These are phyloP conservation scores for Ammodramus savannarum DNA, from an alignment of 2,113 vertebrate genomes.

Conservation along the genomic window DNA sequence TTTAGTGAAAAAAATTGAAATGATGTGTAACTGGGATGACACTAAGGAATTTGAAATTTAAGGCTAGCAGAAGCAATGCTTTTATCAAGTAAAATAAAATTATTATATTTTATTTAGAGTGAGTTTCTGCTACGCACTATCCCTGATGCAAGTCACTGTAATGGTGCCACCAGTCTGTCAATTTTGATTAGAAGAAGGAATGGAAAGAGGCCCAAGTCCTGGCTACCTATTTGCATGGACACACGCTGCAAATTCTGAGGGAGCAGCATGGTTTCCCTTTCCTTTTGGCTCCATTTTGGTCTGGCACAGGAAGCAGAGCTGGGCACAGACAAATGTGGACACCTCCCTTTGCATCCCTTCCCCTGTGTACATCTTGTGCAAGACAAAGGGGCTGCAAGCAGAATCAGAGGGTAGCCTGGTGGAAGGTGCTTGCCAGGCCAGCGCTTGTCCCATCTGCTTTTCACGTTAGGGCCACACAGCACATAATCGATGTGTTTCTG, in stretches of 20 bases:
- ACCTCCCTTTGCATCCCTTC: neutral
- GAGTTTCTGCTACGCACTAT: neutral
- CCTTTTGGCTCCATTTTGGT: neutral
- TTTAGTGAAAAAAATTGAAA: conserved; percentile 47
- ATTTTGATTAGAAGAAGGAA: neutral
- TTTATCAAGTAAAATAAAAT: conserved; percentile 33
- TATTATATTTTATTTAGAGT: conserved; percentile 8
- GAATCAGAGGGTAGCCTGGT: neutral
- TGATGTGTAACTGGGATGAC: neutral
- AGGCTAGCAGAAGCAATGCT: conserved; percentile 34
- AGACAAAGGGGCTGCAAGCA: neutral
- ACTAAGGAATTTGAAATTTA: conserved; percentile 37
- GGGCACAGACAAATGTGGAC: neutral
- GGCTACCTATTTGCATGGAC: neutral
- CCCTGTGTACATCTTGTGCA: fast-evolving
- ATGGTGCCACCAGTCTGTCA: neutral
- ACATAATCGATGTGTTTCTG: fast-evolving
- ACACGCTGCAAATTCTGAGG: neutral
- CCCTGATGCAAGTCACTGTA: neutral
- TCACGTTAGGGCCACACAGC: neutral
- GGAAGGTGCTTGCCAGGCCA: neutral
- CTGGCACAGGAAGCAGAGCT: neutral
- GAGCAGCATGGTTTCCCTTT: neutral
- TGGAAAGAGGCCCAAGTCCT: neutral
- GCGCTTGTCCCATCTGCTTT: neutral